Evolutionary conservation across 1,140 invertebrate species (phyloP).

Genomic region (Ephestia elutella): DNA sequence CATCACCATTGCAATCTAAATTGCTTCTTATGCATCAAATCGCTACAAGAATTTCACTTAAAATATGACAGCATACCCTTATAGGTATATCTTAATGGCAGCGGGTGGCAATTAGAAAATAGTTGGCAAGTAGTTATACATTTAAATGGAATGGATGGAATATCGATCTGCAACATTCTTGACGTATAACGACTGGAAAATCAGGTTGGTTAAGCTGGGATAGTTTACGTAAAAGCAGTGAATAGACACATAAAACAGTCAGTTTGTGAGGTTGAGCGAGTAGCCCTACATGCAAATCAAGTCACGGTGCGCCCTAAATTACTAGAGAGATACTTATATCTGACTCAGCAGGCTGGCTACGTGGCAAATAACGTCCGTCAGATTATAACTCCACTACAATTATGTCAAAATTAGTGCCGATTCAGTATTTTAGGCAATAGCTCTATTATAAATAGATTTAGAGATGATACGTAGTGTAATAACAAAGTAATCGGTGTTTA

Average conservation of each 20-base stretch:
- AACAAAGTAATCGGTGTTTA: conserved; percentile 23
- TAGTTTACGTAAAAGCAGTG: conserved; percentile 49
- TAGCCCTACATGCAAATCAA: conserved; percentile 67
- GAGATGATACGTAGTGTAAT: conserved; percentile 28
- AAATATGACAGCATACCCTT: conserved; percentile 3
- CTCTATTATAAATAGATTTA: conserved; percentile 67
- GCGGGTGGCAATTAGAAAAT: conserved; percentile 1
- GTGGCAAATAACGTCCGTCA: conserved; percentile 54
- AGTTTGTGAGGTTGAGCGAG: conserved; percentile 35
- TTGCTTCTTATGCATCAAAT: conserved; percentile 20
- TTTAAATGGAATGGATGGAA: background rate
- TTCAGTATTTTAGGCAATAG: conserved; percentile 39
- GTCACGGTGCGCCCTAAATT: conserved; percentile 68
- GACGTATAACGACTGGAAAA: conserved; percentile 27
- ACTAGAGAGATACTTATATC: conserved; percentile 45
- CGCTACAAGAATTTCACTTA: conserved; percentile 1
- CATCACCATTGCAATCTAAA: conserved; percentile 44
- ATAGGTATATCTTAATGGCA: background rate
- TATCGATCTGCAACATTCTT: conserved; percentile 25
- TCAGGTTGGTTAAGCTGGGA: conserved; percentile 9
- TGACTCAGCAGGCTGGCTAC: conserved; percentile 46
- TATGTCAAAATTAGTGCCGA: conserved; percentile 47
- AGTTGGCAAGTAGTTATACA: background rate
- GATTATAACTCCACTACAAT: conserved; percentile 50
- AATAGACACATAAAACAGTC: conserved; percentile 54